Evolutionary conservation across 2,113 vertebrate genomes (phyloP).

Genomic region (Ceyx melanurus): DNA sequence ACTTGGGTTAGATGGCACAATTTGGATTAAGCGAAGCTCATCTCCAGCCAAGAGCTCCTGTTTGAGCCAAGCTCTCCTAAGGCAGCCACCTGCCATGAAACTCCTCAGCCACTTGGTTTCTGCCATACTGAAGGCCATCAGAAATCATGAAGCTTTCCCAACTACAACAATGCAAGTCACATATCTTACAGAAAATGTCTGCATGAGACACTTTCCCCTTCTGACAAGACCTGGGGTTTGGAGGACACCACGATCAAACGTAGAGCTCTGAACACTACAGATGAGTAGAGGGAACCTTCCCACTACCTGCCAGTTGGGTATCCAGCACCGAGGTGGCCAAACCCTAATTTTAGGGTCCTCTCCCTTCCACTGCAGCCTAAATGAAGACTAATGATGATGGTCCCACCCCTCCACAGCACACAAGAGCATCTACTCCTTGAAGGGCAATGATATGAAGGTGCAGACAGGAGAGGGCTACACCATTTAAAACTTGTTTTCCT

Average conservation of each 20-base stretch:
- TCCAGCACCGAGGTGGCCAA: background rate
- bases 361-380: background rate
- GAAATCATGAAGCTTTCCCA: background rate
- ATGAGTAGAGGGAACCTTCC: background rate
- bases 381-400: background rate
- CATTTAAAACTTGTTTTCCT: conserved; percentile 38
- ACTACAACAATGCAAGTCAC: accelerated
- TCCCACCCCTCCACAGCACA: background rate
- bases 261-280: background rate
- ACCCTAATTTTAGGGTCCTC: background rate
- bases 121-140: background rate
- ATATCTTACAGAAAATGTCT: accelerated
- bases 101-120: background rate
- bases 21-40: background rate
- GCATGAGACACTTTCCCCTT: accelerated
- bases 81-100: background rate
- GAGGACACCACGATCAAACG: accelerated
- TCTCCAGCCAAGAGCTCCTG: background rate
- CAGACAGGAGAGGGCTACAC: background rate
- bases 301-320: background rate
- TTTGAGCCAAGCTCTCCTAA: background rate
- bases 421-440: conserved; percentile 17
- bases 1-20: background rate
- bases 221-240: background rate
- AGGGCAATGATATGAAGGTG: background rate